Evolutionary conservation across 37 sponge, comb jelly and placozoan species (phyloP), one percentile per base, ranked within the genome.

Genomic region (Haliclona indistincta): DNA sequence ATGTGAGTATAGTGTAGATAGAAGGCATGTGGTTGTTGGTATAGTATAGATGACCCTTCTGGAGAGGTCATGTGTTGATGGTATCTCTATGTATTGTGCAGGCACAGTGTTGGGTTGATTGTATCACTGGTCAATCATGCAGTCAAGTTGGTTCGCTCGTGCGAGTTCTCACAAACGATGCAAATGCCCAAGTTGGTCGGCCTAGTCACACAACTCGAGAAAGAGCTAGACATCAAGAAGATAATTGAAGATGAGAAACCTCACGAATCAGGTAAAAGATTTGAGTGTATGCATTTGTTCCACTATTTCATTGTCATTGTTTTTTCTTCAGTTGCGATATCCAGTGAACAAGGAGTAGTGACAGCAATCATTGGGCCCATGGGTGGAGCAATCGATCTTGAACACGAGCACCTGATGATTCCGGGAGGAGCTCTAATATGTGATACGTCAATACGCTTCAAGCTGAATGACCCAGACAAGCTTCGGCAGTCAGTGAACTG

Each of bases 191-290:
- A 45, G 13, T 56, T 56, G 43, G 64, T 83, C 25, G 53, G 69
- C 64, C 56, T 74, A 42, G 70, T 74, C 30, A 71, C 83, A 37
- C 80, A 89, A 25, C 73, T 69, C 54, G 67, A 65, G 73, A 85
- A 78, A 29, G 85, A 85, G 38, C 79, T 85, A 26, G 64, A 85
- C 54, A 37, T 76, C 0, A 0, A 33, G 30, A 72, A 85, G 60
- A 54, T 77, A 23, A 38, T 85, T 23, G 55, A 36, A 39, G 64
- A 75, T 22, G 17, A 25, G 23, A 51, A 51, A n/a, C n/a, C n/a
- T n/a, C n/a, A n/a, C n/a, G n/a, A n/a, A n/a, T n/a, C n/a, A n/a
- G n/a, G n/a, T n/a, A n/a, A n/a, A n/a, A n/a, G n/a, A n/a, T n/a
- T n/a, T n/a, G n/a, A n/a, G n/a, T n/a, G n/a, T n/a, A n/a, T n/a